phyloP scores from a whole-genome alignment of 2,888 invertebrate species.

The Acrobasis consociella region DNA sequence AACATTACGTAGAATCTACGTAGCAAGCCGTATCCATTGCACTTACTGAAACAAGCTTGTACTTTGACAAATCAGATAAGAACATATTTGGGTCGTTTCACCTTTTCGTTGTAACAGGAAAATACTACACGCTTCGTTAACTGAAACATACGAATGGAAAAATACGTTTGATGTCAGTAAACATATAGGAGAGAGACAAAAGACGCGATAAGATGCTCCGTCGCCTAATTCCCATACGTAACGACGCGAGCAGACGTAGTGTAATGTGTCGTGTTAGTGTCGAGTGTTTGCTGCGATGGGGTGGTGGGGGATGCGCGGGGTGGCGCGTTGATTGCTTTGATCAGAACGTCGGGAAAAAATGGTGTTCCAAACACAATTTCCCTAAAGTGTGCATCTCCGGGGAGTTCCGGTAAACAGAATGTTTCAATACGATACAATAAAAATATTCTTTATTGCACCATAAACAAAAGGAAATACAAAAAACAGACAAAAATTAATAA shows the following conservation, averaged over 20 bases:
- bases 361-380: no score
- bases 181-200: neutral
- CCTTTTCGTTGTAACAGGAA: neutral
- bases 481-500: no score
- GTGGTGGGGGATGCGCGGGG: no score
- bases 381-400: neutral
- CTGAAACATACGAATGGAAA: slow-evolving; percentile 3
- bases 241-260: slow-evolving; percentile 7
- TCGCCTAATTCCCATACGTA: slow-evolving; percentile 9
- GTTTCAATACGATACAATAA: no score
- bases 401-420: neutral
- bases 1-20: no score
- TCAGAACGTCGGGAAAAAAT: no score
- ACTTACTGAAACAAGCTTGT: no score
- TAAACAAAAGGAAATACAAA: no score
- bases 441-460: no score
- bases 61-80: neutral
- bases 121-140: neutral
- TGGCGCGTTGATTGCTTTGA: no score
- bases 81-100: neutral
- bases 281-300: no score
- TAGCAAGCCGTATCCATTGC: no score
- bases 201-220: slow-evolving; percentile 3
- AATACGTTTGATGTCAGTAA: slow-evolving; percentile 8
- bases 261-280: neutral